Percentiles rank a stretch among this genome's conserved stretches.
Conservation (phyloP, 2,113 vertebrate species). For the Bucco capensis region DNA sequence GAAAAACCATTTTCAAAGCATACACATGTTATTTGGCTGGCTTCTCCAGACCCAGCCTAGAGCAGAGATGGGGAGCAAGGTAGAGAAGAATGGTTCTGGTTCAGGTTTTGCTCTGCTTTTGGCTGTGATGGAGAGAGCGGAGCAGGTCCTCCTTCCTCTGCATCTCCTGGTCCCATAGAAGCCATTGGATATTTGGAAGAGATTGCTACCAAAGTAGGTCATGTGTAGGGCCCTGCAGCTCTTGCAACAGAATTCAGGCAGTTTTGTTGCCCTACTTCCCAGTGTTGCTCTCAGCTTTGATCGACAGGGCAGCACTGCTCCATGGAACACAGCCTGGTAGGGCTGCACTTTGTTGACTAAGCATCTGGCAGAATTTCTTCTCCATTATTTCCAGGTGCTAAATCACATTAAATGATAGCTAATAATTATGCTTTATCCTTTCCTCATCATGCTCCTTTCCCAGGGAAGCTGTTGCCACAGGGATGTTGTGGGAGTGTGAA, state of each 20-base stretch:
- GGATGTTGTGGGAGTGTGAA: conserved; percentile 44
- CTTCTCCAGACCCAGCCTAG: background rate
- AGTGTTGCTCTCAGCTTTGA: background rate
- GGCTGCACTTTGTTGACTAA: conserved; percentile 26
- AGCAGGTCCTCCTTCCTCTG: background rate
- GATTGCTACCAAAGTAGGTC: background rate
- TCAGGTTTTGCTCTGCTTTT: background rate
- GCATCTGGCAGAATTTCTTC: conserved; percentile 4
- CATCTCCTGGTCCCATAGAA: background rate
- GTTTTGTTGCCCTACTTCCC: background rate
- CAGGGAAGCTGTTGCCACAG: conserved; percentile 58
- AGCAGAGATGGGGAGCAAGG: background rate
- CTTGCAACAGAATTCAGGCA: background rate
- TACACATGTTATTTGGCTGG: background rate
- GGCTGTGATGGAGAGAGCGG: background rate
- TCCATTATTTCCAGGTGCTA: conserved; percentile 45
- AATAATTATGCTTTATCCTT: conserved; percentile 51
- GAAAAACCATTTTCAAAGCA: background rate
- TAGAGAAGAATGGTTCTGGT: background rate
- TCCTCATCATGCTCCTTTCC: conserved; percentile 35
- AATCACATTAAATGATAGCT: conserved; percentile 52
- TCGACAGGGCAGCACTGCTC: background rate
- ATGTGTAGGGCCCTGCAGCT: background rate
- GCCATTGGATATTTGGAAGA: background rate
- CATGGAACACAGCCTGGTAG: background rate